Percentiles rank a stretch among this genome's conserved stretches.
These are phyloP conservation scores for Plagodis pulveraria DNA, from an alignment of 2,888 invertebrate genomes.

Conservation along the genomic window DNA sequence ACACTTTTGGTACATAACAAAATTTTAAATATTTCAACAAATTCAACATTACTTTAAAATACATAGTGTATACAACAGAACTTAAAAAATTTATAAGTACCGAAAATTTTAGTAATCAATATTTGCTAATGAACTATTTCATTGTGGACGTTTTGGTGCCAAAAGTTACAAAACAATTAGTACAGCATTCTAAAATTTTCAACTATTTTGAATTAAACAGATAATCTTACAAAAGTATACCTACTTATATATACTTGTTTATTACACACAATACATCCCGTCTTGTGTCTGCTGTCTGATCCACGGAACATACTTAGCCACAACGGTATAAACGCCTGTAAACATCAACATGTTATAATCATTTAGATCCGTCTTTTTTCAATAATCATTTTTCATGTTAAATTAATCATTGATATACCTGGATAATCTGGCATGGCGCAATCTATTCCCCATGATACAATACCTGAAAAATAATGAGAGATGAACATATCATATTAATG, in stretches of 20 bases:
- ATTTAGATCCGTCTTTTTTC: neutral
- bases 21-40: too few relatives aligned
- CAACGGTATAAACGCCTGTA: constrained; percentile 85
- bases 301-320: constrained; percentile 82
- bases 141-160: too few relatives aligned
- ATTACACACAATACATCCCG: constrained; percentile 67
- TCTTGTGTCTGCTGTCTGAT: constrained; percentile 71
- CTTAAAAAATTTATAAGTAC: too few relatives aligned
- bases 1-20: too few relatives aligned
- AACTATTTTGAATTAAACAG: constrained; percentile 5
- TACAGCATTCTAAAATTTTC: neutral
- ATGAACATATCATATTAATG: neutral
- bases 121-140: too few relatives aligned
- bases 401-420: constrained; percentile 51
- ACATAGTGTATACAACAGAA: too few relatives aligned
- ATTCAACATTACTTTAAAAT: too few relatives aligned
- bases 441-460: constrained; percentile 89
- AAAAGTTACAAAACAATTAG: too few relatives aligned
- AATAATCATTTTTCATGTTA: too few relatives aligned
- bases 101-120: too few relatives aligned
- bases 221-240: constrained; percentile 12
- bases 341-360: neutral
- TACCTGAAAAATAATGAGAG: constrained; percentile 66
- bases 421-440: constrained; percentile 86
- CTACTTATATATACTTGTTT: constrained; percentile 37